Evolutionary conservation across 2,888 invertebrate genomes (phyloP), one percentile per base, ranked within the genome.

Genomic region (Escarpia spicata): DNA sequence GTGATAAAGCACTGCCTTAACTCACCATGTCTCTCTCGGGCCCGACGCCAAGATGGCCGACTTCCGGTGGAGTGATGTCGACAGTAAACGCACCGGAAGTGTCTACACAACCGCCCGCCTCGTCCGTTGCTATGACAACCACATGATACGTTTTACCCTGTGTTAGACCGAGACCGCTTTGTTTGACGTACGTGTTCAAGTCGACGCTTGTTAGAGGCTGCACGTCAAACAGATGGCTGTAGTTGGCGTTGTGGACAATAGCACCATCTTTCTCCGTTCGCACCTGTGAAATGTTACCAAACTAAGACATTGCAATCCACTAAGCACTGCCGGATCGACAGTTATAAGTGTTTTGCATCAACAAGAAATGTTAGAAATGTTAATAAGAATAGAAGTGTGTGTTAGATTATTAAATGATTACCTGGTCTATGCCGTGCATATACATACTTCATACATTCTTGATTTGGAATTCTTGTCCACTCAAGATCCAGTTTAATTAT

Each of bases 91-190:
- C 92, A n/a, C 93, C 93, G 19, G 92, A 93, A 0, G 94, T 93
- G 93, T 94, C 93, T 44, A 93, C 94, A 93, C 95, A 95, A 90
- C 94, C 94, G 9, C 95, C 95, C 10, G 94, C 93, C 52, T 94
- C 93, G 92, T 95, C 94, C 4, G 94, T 92, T 12, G 94, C 95
- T 94, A 60, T 37, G 93, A 93, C 91, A 43, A 75, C n/a, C 2
- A 75, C 75, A 26, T 75, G 75, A n/a, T 75, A 75, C 19, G 75
- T n/a, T 75, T 75, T 75, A 75, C 75, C 75, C 26, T 75, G 75
- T 26, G 75, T 75, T 26, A 75, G 75, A 26, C n/a, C 19, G 26
- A 75, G 75, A 26, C 75, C 75, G 6, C 26, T 26, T 75, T 75
- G 75, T 75, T 75, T 75, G 6, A 75, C n/a, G 75, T 75, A 75